Conservation (phyloP, 2,888 invertebrate genomes). For the Drosophila rellima region DNA sequence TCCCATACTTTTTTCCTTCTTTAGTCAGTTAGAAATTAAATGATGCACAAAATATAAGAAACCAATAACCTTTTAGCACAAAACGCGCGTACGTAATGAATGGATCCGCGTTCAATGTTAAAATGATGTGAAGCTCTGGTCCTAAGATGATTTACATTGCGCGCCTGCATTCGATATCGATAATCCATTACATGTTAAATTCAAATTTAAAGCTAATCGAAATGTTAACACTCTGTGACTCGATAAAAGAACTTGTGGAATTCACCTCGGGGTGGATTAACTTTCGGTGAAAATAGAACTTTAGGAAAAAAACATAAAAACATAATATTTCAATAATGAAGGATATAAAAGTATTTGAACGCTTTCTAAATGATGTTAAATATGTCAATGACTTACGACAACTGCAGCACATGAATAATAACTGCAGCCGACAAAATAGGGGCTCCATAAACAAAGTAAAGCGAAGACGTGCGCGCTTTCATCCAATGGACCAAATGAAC, state of each 20-base stretch:
- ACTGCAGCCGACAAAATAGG: conserved; percentile 4
- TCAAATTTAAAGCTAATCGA: too few relatives aligned
- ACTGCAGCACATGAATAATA: conserved; percentile 22
- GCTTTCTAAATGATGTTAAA: conserved; percentile 68
- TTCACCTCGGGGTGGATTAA: too few relatives aligned
- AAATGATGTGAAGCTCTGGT: background rate
- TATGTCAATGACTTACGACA: conserved; percentile 62
- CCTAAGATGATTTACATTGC: too few relatives aligned
- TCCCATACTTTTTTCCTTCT: conserved; percentile 15
- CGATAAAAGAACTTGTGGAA: too few relatives aligned
- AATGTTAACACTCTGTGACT: too few relatives aligned
- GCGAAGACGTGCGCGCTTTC: conserved; percentile 51
- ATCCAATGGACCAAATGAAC: conserved; percentile 73
- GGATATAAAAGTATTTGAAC: conserved; percentile 64
- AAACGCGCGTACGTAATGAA: background rate
- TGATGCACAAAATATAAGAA: background rate
- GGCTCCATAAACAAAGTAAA: conserved; percentile 14
- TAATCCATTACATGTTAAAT: too few relatives aligned
- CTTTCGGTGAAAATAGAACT: too few relatives aligned
- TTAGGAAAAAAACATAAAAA: too few relatives aligned
- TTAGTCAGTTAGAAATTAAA: background rate
- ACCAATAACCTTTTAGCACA: background rate
- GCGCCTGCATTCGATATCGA: too few relatives aligned
- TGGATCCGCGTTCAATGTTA: too few relatives aligned
- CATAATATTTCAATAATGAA: conserved; percentile 48